Evolutionary conservation across 2,113 vertebrate genomes (phyloP).

Genomic region (Channa maculata): DNA sequence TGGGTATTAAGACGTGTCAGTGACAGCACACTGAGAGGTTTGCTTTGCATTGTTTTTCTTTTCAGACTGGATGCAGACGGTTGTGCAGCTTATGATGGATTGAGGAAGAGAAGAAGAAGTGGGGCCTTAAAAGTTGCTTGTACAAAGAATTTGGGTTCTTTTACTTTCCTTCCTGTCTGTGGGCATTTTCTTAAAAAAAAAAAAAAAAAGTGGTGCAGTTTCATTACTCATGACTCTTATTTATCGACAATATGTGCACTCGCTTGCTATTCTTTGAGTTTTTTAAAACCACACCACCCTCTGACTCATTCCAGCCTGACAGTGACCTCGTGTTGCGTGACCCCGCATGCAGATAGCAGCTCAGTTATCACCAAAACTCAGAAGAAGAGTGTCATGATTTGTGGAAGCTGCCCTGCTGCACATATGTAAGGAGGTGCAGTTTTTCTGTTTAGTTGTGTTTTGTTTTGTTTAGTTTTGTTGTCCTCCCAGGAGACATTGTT

Average conservation of each 20-base stretch:
- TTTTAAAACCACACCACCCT: conserved; percentile 53
- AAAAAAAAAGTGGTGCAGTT: too few species aligned
- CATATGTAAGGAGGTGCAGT: conserved; percentile 12
- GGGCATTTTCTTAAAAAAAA: too few species aligned
- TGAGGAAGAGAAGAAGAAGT: background rate
- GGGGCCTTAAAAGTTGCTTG: background rate
- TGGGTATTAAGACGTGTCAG: conserved; percentile 66
- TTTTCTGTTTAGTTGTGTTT: background rate
- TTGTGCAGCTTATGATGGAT: background rate
- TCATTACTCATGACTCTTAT: background rate
- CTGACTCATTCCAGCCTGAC: conserved; percentile 52
- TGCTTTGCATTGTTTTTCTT: conserved; percentile 63
- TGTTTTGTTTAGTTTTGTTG: background rate
- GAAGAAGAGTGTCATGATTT: conserved; percentile 47
- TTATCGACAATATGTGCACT: conserved; percentile 6
- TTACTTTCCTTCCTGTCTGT: too few species aligned
- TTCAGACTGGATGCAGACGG: background rate
- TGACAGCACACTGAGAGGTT: conserved; percentile 73
- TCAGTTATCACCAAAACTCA: conserved; percentile 38
- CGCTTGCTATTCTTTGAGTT: conserved; percentile 13
- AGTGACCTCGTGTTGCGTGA: conserved; percentile 60
- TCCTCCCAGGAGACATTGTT: background rate
- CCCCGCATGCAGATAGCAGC: conserved; percentile 49
- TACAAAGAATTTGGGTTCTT: too few species aligned
- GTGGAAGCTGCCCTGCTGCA: conserved; percentile 23